phyloP scores from a whole-genome alignment of 2,797 vertebrate genomes.

The Bovichtus diacanthus region DNA sequence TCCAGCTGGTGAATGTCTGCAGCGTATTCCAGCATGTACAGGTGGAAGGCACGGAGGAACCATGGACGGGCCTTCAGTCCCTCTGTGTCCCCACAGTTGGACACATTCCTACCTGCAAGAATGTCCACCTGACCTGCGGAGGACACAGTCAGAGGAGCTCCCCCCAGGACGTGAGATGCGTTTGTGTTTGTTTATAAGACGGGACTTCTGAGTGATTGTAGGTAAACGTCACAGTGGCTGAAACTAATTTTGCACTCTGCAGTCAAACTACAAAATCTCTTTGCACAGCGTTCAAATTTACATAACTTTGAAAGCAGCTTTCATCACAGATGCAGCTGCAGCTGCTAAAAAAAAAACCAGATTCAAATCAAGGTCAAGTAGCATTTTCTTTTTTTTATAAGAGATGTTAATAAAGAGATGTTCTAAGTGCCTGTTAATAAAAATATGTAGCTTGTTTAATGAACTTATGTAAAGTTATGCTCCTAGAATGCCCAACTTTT shows the following conservation, averaged over 20 bases:
- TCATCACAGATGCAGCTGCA: background rate
- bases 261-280: background rate
- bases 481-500: background rate
- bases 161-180: background rate
- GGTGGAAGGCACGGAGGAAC: background rate
- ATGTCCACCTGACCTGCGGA: background rate
- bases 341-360: background rate
- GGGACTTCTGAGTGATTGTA: background rate
- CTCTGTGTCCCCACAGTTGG: background rate
- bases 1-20: background rate
- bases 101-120: background rate
- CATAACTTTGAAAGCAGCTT: background rate
- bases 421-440: constrained; percentile 44
- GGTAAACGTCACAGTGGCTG: background rate
- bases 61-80: background rate
- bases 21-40: background rate
- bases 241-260: background rate
- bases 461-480: background rate
- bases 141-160: background rate
- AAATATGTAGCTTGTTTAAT: constrained; percentile 7
- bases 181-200: background rate
- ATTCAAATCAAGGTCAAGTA: background rate
- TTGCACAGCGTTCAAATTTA: background rate
- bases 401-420: no score
- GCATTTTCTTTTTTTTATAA: background rate